A percentile compares a stretch with the other conserved stretches of the same genome.
Evolutionary conservation across 2,797 vertebrate genomes (phyloP).

Genomic region (Toxotes lorentzi): DNA sequence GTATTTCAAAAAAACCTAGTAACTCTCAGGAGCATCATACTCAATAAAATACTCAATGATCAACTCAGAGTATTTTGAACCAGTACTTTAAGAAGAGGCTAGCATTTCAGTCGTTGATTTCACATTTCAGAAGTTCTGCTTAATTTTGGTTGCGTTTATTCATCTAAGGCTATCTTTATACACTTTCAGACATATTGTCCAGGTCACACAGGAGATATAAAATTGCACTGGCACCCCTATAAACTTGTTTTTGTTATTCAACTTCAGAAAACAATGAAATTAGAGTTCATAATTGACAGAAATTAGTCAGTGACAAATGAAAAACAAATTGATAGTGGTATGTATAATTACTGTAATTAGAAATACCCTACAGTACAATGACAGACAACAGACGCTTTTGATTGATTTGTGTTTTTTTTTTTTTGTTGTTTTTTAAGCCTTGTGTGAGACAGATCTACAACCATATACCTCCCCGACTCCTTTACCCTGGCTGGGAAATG

Average conservation of each 20-base stretch:
- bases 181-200: no score
- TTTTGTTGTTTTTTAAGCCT: constrained; percentile 3
- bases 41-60: not conserved
- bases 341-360: not conserved
- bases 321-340: no score
- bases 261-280: not conserved
- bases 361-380: not conserved
- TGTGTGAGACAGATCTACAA: constrained; percentile 76
- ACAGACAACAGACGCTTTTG: not conserved
- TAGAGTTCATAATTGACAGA: constrained; percentile 1
- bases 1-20: not conserved
- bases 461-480: constrained; percentile 52
- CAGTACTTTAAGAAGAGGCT: not conserved
- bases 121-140: not conserved
- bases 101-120: not conserved
- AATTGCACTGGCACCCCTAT: no score
- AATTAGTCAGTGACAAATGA: not conserved
- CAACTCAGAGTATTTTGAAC: not conserved
- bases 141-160: not conserved
- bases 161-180: not conserved
- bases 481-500: constrained; percentile 70
- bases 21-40: not conserved
- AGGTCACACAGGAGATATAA: no score
- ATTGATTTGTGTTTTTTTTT: not conserved
- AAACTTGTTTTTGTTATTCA: not conserved